Conservation (phyloP, 2,797 vertebrate species). For the Pantherophis vulpinus region DNA sequence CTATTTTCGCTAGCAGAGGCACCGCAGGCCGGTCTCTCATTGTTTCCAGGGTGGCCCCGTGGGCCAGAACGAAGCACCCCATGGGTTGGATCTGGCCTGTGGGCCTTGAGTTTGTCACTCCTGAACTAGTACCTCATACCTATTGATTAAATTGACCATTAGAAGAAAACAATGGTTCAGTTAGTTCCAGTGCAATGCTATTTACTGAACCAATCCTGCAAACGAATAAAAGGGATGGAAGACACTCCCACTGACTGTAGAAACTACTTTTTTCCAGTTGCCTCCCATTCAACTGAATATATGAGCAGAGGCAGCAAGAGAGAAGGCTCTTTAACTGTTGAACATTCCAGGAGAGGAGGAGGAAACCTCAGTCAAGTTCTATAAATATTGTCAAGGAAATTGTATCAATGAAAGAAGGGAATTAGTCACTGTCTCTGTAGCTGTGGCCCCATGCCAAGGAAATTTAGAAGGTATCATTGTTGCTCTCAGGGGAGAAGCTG, state of each 20-base stretch:
- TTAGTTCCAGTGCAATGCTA: background rate
- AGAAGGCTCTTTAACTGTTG: background rate
- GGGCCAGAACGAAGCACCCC: no score
- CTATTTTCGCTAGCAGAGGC: no score
- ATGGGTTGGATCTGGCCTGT: no score
- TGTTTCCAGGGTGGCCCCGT: no score
- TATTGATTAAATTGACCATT: background rate
- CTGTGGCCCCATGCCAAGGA: background rate
- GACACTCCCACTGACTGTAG: background rate
- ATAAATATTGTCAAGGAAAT: slow-evolving; percentile 12
- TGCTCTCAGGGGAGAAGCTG: background rate
- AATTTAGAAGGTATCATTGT: background rate
- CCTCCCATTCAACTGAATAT: background rate
- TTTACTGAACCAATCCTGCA: background rate
- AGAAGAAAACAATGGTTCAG: background rate
- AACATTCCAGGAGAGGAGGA: background rate
- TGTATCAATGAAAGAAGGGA: background rate
- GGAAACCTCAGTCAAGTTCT: background rate
- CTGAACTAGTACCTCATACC: background rate
- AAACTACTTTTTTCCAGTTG: background rate
- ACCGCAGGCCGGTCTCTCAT: no score
- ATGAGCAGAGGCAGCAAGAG: background rate
- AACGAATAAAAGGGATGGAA: background rate
- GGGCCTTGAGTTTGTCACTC: no score
- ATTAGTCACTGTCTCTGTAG: slow-evolving; percentile 18